phyloP scores from a whole-genome alignment of 2,113 vertebrate genomes.

The Pangasianodon gigas region DNA sequence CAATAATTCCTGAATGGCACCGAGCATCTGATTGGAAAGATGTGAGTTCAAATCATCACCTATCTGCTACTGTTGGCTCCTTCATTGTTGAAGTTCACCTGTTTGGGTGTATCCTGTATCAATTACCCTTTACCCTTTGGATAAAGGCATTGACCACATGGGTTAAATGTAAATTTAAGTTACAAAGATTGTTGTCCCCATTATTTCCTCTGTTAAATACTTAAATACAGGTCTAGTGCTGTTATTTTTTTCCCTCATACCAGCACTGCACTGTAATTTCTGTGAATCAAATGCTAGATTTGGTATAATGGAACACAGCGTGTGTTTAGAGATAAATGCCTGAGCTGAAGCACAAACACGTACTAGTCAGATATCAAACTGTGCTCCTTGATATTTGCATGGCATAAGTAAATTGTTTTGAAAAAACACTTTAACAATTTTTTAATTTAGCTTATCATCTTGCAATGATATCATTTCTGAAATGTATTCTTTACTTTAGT shows the following conservation, averaged over 20 bases:
- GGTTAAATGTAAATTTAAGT: not conserved
- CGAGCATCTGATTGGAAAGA: not conserved
- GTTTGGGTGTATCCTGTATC: not conserved
- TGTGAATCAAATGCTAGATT: not conserved
- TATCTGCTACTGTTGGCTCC: not conserved
- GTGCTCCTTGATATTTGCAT: not conserved
- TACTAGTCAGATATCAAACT: not conserved
- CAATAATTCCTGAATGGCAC: not conserved
- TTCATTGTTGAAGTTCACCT: not conserved
- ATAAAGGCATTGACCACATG: not conserved
- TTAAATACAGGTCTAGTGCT: not conserved
- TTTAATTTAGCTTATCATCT: not conserved
- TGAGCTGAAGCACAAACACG: constrained; percentile 4
- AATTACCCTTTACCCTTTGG: not conserved
- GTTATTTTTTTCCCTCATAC: not conserved
- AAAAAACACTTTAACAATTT: not conserved
- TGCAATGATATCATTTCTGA: not conserved
- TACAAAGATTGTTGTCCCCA: not conserved
- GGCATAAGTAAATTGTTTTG: not conserved
- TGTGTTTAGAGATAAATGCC: not conserved
- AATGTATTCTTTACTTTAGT: not conserved
- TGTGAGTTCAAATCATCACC: not conserved
- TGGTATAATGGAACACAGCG: not conserved
- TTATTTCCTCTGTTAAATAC: not conserved
- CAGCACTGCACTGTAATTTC: not conserved